Evolutionary conservation across 2,113 vertebrate genomes (phyloP), one percentile per base, ranked within the genome.

Genomic region (Alouatta palliata): DNA sequence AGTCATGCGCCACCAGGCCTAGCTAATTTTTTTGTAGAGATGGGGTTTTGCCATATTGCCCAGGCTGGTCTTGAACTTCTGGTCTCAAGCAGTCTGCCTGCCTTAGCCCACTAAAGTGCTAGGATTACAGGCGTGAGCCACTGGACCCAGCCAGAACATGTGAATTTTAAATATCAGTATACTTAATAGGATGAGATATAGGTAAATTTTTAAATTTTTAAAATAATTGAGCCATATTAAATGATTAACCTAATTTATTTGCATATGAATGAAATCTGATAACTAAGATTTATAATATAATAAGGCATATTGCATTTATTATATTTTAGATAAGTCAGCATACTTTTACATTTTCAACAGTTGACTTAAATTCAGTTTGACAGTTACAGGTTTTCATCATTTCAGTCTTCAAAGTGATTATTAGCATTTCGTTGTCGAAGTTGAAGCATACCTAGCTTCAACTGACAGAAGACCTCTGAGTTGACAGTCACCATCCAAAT

Each of bases 401-500:
- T 98, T 94, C 94, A 97, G 73, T 66, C 79, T 97, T 97, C 94
- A 91, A 68, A 92, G 61, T 89, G 87, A 94, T 85, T 85, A 77
- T 91, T 97, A 66, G 82, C 1, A 0, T 97, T 98, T 96, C n/a
- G 80, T 73, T 98, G 10, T 11, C 96, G 96, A 96, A 43, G 20
- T 68, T 94, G 1, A 94, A 93, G 92, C 88, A 66, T 92, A 68
- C 61, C 91, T 91, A 83, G 10, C 92, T 96, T 94, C 97, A 98
- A 90, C 77, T 97, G 82, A 95, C 94, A 96, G 91, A 97, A 95
- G 97, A 92, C 73, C 54, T 97, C 58, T 91, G 54, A 96, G 73
- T 84, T 97, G 70, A 91, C 49, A 56, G 0, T 97, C 90, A 77
- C 77, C 70, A 96, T 47, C 92, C 92, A 94, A 97, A 94, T 91